Conservation (phyloP, 2,888 invertebrate genomes). For the Ornithoptera priamus region DNA sequence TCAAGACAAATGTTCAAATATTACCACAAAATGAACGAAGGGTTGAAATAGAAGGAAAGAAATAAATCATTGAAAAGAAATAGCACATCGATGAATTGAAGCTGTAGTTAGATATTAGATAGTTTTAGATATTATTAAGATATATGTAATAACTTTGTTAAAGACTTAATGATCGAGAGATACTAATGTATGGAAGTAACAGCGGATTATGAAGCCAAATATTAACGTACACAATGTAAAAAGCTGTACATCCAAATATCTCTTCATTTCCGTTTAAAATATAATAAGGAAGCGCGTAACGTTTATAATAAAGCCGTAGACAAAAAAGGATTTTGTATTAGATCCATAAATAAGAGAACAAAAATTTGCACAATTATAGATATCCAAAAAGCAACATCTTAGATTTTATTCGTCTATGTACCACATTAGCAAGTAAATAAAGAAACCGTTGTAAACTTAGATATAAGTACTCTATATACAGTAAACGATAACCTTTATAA, state of each 20-base stretch:
- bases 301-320: constrained; percentile 8
- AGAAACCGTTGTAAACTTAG: background rate
- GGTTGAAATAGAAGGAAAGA: constrained; percentile 11
- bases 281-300: background rate
- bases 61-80: constrained; percentile 3
- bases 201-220: constrained; percentile 6
- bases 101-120: constrained; percentile 10
- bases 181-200: background rate
- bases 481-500: background rate
- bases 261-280: background rate
- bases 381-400: constrained; percentile 7
- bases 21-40: constrained; percentile 52
- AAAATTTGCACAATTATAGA: constrained; percentile 2
- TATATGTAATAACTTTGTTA: constrained; percentile 9
- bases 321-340: background rate
- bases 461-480: background rate
- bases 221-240: constrained; percentile 9
- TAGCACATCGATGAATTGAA: constrained; percentile 18
- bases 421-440: background rate
- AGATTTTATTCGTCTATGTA: constrained; percentile 3
- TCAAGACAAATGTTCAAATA: constrained; percentile 81
- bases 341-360: background rate
- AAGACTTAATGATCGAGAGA: background rate
- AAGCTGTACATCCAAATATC: background rate
- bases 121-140: background rate